A percentile compares a stretch with the other conserved stretches of the same genome.
phyloP scores from a whole-genome alignment of 2,888 invertebrate species.

The Tachina lurida region DNA sequence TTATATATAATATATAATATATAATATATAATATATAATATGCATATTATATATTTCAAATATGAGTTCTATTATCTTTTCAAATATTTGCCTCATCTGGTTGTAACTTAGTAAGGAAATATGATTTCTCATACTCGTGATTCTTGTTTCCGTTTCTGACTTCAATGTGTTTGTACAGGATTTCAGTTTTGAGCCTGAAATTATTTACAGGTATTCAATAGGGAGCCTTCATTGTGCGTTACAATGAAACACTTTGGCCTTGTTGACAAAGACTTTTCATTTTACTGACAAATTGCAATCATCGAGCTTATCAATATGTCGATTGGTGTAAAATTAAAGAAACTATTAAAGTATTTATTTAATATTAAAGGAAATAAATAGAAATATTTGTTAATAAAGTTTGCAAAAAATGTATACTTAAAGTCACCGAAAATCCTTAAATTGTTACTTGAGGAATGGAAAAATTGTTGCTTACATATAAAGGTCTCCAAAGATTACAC shows the following conservation, averaged over 20 bases:
- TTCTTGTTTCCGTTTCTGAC: neutral
- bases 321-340: conserved; percentile 12
- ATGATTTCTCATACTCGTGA: conserved; percentile 2
- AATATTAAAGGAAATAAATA: neutral
- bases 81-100: neutral
- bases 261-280: conserved; percentile 62
- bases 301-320: conserved; percentile 39
- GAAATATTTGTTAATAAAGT: neutral
- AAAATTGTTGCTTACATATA: too few relatives aligned
- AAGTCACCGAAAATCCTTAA: too few relatives aligned
- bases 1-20: too few relatives aligned
- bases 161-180: conserved; percentile 6
- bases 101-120: neutral
- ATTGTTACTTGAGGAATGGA: too few relatives aligned
- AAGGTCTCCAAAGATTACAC: too few relatives aligned
- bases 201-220: conserved; percentile 58
- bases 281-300: conserved; percentile 68
- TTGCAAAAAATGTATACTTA: too few relatives aligned
- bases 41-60: too few relatives aligned
- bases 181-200: conserved; percentile 27
- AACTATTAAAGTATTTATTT: neutral
- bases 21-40: too few relatives aligned
- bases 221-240: conserved; percentile 59
- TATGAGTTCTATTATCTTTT: neutral
- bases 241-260: conserved; percentile 31